A percentile compares a stretch with the other conserved stretches of the same genome.
phyloP scores from a whole-genome alignment of 2,113 vertebrate species.

The Elephas maximus region DNA sequence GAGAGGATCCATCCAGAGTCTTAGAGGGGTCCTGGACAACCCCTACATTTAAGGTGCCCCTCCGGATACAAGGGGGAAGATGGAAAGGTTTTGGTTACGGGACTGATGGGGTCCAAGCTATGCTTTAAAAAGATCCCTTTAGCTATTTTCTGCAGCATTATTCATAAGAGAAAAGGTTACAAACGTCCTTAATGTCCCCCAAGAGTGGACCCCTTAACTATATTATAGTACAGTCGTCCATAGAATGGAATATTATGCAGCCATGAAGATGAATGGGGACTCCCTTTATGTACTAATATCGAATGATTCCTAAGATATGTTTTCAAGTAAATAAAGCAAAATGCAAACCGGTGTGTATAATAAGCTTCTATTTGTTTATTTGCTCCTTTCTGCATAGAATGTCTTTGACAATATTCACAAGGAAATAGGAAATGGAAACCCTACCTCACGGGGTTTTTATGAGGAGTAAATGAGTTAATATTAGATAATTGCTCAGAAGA shows the following conservation, averaged over 20 bases:
- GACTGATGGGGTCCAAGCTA: not conserved
- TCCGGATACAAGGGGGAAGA: not conserved
- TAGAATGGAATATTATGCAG: not conserved
- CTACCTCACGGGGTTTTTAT: not conserved
- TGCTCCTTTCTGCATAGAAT: not conserved
- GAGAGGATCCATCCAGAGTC: not conserved
- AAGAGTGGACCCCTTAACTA: not conserved
- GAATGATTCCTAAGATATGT: not conserved
- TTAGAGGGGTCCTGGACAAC: not conserved
- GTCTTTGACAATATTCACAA: not conserved
- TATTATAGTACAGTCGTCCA: not conserved
- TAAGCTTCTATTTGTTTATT: not conserved
- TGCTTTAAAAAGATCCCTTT: constrained; percentile 5
- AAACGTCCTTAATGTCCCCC: not conserved
- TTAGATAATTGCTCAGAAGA: constrained; percentile 28
- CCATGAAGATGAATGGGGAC: not conserved
- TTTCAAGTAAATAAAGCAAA: constrained; percentile 35
- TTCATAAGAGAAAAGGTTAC: not conserved
- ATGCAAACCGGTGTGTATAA: not conserved
- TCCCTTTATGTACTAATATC: not conserved
- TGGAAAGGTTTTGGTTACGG: not conserved
- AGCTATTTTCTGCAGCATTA: not conserved
- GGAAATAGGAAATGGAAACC: constrained; percentile 5
- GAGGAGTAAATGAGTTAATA: not conserved
- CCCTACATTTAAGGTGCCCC: not conserved